Evolutionary conservation across 2,113 vertebrate species (phyloP), one percentile per base, ranked within the genome.

Genomic region (Beaufortia kweichowensis): DNA sequence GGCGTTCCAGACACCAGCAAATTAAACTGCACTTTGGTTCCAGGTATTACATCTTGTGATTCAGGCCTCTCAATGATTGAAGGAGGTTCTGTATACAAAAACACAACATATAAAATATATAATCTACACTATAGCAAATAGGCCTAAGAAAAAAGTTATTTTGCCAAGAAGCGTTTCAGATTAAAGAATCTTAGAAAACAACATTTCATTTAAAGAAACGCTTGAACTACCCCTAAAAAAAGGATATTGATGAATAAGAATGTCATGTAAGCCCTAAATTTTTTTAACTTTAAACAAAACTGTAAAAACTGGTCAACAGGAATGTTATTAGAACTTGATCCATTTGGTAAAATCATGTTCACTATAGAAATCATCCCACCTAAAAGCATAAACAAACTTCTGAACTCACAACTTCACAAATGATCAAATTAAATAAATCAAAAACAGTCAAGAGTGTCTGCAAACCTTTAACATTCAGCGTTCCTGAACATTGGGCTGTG

Each of bases 381-480:
- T 15, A 50, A 50, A 50, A 19, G 41, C 10, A 39, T 7, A 7
- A 7, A 9, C 35, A 39, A 5, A 46, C 14, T 17, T 46, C 15
- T 14, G 3, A 17, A 17, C 43, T 48, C 43, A 19, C 14, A 48
- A 1, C 3, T 21, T 62, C 53, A 64, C 15, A 70, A 39, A 4
- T 15, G 17, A 67, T 28, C 19, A 41, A 55, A 17, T 14, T 1
- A 66, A 23, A 1, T 48, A 11, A 1, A 63, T 19, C 46, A 0
- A 76, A 35, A 63, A 62, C 41, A 75, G 82, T 31, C 43, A 23
- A 81, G 76, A 59, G 48, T 65, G 53, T 76, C 74, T 26, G 59
- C 95, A 89, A 85, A 99, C 97, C 97, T 99, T 98, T 98, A 35
- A 99, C 95, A 46, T 94, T 93, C 83, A 99, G 89, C 74, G 90